Base-by-base conservation (phyloP, 2,888 invertebrate genomes). In the Eupithecia insigniata region DNA sequence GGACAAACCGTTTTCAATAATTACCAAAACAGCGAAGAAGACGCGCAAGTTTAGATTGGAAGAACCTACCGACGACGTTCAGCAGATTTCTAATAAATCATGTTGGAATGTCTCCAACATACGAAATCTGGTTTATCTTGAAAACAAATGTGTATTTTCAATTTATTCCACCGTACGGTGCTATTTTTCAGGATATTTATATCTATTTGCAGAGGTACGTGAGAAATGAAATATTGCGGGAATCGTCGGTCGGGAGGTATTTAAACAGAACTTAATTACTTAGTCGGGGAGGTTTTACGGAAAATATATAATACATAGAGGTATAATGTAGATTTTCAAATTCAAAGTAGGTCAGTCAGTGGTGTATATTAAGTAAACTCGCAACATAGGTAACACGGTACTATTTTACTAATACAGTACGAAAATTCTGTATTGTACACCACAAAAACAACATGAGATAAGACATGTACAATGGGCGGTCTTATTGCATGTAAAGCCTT, bases 131-230 rank as follows among this genome's bases (percentile, higher is more conserved):
- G 72, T 73, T 72, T 72, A 75, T 76, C 72, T 74, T 55, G 62
- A 69, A 72, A 71, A 76, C 72, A 70, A 75, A 74, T 71, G 74
- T 72, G 69, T 71, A 70, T 74, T 75, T 74, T 76, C 67, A 74
- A 76, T 78, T 72, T 75, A 76, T 78, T 76, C 71, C 65, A 46
- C 58, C 28, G 18, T 61, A 36, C 43, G 46, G 62, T 73, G 72
- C 26, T 67, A 69, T 73, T 69, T 70, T 73, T 71, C 62, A 69
- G 71, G 73, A 71, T 69, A 67, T 75, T 67, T 72, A 72, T 70
- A 74, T 55, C 55, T 60, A 30, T 60, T 60, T 60, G 28, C 60
- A 30, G 60, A 60, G 60, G 30, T 60, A 16, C 30, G 5, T 26
- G 55, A 26, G 55, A 14, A 26, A 55, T 55, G 55, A 55, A 4